A percentile compares a stretch with the other conserved stretches of the same genome.
phyloP scores from a whole-genome alignment of 2,888 invertebrate species.

The Steinernema scapterisci region DNA sequence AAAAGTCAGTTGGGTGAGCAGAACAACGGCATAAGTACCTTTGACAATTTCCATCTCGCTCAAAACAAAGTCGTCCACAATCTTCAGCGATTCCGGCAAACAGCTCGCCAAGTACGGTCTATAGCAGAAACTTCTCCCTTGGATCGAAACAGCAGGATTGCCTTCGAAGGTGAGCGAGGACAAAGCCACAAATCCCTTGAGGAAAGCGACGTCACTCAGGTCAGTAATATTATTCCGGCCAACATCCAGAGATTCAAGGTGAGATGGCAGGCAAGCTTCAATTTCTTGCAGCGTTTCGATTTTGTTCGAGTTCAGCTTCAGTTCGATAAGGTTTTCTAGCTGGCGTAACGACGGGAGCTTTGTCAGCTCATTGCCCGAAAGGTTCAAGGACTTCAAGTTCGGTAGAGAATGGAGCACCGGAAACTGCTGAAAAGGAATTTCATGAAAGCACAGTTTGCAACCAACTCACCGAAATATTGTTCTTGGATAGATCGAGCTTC shows the following conservation, averaged over 20 bases:
- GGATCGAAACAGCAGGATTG: background rate
- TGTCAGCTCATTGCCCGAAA: background rate
- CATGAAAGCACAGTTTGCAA: no score
- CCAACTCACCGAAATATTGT: background rate
- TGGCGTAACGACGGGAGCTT: background rate
- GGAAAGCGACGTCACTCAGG: background rate
- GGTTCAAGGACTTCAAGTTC: background rate
- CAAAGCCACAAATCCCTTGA: background rate
- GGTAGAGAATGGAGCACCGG: constrained; percentile 7
- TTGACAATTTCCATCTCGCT: constrained; percentile 20
- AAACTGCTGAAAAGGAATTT: background rate
- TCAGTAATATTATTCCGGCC: background rate
- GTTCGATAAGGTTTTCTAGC: background rate
- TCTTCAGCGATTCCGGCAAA: constrained; percentile 1
- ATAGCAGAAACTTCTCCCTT: constrained; percentile 10
- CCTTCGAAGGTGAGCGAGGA: constrained; percentile 4
- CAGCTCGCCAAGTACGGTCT: constrained; percentile 7
- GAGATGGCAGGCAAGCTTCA: background rate
- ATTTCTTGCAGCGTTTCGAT: background rate
- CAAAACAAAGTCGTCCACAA: background rate
- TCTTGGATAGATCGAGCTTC: background rate
- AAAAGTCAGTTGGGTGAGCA: no score
- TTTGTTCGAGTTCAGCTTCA: constrained; percentile 9
- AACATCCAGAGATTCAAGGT: background rate
- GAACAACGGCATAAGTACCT: background rate